These are phyloP conservation scores for Thryonomys swinderianus DNA, from an alignment of 2,113 vertebrate species.

Conservation along the genomic window DNA sequence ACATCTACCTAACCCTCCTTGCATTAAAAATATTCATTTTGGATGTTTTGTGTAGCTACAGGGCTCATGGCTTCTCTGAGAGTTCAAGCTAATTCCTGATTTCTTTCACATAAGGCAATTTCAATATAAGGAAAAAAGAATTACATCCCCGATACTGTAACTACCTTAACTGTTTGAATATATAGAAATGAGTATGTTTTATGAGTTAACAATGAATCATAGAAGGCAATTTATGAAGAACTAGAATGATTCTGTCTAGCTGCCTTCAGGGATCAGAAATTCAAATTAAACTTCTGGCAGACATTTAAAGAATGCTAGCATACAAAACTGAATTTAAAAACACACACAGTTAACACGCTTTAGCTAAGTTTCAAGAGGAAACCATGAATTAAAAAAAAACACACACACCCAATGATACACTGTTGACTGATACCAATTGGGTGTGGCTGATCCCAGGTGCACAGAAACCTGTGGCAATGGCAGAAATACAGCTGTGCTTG, in stretches of 20 bases:
- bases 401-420: slow-evolving; percentile 64
- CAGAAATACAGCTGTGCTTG: slow-evolving; percentile 89
- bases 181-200: slow-evolving; percentile 84
- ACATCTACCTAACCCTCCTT: slow-evolving; percentile 74
- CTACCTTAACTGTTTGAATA: slow-evolving; percentile 85
- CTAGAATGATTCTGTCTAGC: slow-evolving; percentile 87
- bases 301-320: slow-evolving; percentile 85
- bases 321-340: slow-evolving; percentile 80
- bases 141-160: slow-evolving; percentile 80
- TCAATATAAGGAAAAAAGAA: slow-evolving; percentile 80
- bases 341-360: slow-evolving; percentile 79
- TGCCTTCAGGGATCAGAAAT: slow-evolving; percentile 88
- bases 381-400: slow-evolving; percentile 79
- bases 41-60: slow-evolving; percentile 75
- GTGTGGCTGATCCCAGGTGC: slow-evolving; percentile 91
- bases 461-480: slow-evolving; percentile 84
- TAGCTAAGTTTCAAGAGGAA: slow-evolving; percentile 82
- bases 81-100: slow-evolving; percentile 82
- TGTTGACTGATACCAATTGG: slow-evolving; percentile 87
- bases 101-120: slow-evolving; percentile 85
- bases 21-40: slow-evolving; percentile 83
- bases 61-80: slow-evolving; percentile 74
- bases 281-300: slow-evolving; percentile 87
- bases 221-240: slow-evolving; percentile 86
- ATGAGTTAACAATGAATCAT: slow-evolving; percentile 89